Evolutionary conservation across 2,113 vertebrate genomes (phyloP).

Genomic region (Campylomormyrus numenius): DNA sequence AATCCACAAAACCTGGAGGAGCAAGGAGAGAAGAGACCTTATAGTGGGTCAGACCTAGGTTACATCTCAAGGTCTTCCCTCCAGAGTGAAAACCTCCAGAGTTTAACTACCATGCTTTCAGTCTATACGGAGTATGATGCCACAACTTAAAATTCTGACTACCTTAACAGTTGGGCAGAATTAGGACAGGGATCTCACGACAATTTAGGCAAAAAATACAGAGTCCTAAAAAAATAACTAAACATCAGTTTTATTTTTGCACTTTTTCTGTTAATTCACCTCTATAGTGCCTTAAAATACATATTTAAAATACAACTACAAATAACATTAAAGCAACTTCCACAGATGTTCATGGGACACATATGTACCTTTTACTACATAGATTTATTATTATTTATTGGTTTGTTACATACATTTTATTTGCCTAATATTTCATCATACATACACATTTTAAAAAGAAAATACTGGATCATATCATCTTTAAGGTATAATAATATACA

Average conservation of each 20-base stretch:
- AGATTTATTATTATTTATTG: slow-evolving; percentile 28
- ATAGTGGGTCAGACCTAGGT: slow-evolving; percentile 78
- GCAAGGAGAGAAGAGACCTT: slow-evolving; percentile 52
- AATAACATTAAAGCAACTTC: background rate
- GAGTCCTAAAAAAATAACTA: background rate
- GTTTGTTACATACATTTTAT: slow-evolving; percentile 20
- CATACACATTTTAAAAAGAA: slow-evolving; percentile 39
- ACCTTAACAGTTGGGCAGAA: background rate
- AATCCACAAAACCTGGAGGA: background rate
- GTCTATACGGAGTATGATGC: slow-evolving; percentile 66
- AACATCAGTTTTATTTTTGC: background rate
- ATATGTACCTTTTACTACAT: slow-evolving; percentile 10
- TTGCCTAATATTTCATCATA: slow-evolving; percentile 38
- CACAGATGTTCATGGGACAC: background rate
- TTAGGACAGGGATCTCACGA: background rate
- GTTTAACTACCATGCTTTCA: slow-evolving; percentile 60
- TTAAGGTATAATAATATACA: slow-evolving; percentile 41
- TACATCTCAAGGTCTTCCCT: slow-evolving; percentile 73
- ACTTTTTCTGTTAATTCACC: background rate
- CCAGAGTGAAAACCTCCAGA: slow-evolving; percentile 45
- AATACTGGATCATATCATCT: slow-evolving; percentile 34
- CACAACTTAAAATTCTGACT: slow-evolving; percentile 37
- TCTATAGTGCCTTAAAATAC: background rate
- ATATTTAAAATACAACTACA: background rate
- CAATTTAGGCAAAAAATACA: background rate